phyloP scores from a whole-genome alignment of 1,140 invertebrate genomes.

The Prorops nasuta region DNA sequence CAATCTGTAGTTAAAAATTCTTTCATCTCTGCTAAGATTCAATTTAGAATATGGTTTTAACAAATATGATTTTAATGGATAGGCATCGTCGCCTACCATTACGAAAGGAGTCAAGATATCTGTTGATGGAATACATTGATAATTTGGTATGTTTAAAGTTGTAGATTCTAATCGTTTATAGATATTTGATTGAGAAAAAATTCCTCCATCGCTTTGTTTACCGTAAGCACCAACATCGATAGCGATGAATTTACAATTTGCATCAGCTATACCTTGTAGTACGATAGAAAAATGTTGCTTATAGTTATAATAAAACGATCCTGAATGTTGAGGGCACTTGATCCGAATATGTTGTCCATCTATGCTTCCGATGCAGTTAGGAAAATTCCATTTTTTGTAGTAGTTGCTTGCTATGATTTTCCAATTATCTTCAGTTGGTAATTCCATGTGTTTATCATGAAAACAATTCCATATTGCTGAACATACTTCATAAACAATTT shows the following conservation, averaged over 20 bases:
- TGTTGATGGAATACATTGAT: background rate
- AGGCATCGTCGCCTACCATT: background rate
- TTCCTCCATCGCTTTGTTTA: background rate
- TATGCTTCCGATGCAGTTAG: background rate
- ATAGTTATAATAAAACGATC: background rate
- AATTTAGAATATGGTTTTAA: background rate
- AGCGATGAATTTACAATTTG: background rate
- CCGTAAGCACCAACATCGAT: background rate
- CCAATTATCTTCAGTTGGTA: background rate
- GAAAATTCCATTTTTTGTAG: background rate
- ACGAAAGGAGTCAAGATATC: background rate
- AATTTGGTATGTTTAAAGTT: background rate
- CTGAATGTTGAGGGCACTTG: background rate
- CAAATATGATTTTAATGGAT: background rate
- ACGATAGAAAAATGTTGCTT: slow-evolving; percentile 20
- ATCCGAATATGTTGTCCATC: background rate
- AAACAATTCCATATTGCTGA: background rate
- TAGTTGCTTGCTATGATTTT: background rate
- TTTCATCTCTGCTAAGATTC: background rate
- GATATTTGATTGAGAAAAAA: background rate
- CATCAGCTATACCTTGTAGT: slow-evolving; percentile 26
- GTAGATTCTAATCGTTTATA: background rate
- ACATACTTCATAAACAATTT: background rate
- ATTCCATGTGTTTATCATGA: background rate
- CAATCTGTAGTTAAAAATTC: background rate